A percentile compares a stretch with the other conserved stretches of the same genome.
Conservation (phyloP, 2,888 invertebrate genomes). For the Lepidocyrtoides sp. region DNA sequence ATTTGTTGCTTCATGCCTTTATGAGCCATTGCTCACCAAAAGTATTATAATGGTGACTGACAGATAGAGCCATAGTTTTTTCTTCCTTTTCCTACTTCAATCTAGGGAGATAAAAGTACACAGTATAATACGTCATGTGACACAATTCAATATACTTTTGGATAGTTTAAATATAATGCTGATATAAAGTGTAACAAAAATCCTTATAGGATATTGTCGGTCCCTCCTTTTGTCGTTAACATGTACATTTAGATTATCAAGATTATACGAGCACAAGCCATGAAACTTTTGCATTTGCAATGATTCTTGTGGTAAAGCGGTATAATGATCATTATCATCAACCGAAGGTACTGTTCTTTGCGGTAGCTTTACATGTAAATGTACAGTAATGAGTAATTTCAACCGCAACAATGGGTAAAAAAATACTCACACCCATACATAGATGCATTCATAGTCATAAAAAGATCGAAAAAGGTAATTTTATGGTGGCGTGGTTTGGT, state of each 20-base stretch:
- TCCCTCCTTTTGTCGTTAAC: not conserved
- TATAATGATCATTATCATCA: not conserved
- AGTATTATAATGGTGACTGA: no score
- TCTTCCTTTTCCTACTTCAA: not conserved
- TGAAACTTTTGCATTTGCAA: not conserved
- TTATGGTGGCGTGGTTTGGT: not conserved
- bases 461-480: not conserved
- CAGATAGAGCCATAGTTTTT: not conserved
- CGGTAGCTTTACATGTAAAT: constrained; percentile 62
- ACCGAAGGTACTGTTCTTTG: not conserved
- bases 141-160: not conserved
- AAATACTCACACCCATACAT: no score
- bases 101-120: not conserved
- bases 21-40: no score
- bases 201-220: no score
- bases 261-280: not conserved
- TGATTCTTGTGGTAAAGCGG: not conserved
- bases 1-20: no score
- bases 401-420: not conserved
- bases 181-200: no score
- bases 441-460: not conserved
- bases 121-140: not conserved
- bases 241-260: not conserved
- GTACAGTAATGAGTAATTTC: constrained; percentile 55
- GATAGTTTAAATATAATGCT: no score